Evolutionary conservation across 2,888 invertebrate genomes (phyloP), one percentile per base, ranked within the genome.

Genomic region (Stictocephala bisonia): DNA sequence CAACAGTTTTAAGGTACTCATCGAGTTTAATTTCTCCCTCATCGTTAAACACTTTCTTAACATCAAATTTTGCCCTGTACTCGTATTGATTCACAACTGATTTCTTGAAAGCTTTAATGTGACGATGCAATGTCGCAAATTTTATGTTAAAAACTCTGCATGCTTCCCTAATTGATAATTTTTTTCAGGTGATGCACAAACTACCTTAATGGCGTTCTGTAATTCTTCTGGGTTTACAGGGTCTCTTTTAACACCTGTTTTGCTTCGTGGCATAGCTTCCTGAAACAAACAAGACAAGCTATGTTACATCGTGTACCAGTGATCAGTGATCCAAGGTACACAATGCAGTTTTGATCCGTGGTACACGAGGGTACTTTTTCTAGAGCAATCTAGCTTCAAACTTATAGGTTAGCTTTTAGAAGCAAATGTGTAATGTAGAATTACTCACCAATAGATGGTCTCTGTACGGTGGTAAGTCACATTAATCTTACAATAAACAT

Each of bases 281-380:
- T 50, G 18, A 31, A 35, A 69, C 35, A 26, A 53, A 70, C 3
- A 56, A 22, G 7, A 7, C 24, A 60, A 58, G 26, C 24, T 27
- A 48, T 48, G 41, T 60, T 26, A 48, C 71, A 71, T 58, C 58
- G 26, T 71, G 58, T 71, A 58, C 58, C 71, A 40, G 35, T 56
- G 58, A 53, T 53, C 44, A 44, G 44, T 53, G 44, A 44, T 44
- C 44, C 44, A 44, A 6, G 44, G 71, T 71, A 71, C 56, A 58
- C 22, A 44, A 71, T 24, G 58, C 41, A 40, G 56, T 41, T 56
- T 29, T 20, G 71, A 71, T 71, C 44, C 71, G 40, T 40, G 58
- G 58, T 71, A 56, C 71, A 71, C 2, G 44, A 71, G 35, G 56
- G 56, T 26, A 35, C 58, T 9, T 56, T 9, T 71, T 71, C 15